These are phyloP conservation scores for Ennomos quercinarius DNA, from an alignment of 2,888 invertebrate genomes.

Conservation along the genomic window DNA sequence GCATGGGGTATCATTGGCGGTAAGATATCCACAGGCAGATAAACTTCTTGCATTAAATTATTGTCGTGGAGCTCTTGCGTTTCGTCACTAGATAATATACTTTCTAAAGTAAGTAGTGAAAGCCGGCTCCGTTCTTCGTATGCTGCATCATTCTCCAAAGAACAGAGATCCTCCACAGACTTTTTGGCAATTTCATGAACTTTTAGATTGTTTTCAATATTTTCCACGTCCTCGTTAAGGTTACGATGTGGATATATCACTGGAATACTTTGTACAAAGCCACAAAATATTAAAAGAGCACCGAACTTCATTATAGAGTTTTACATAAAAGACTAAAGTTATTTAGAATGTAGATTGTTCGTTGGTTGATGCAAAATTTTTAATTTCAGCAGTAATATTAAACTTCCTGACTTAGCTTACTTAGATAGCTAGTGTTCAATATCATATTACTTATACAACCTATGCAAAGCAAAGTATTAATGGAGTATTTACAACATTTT, in stretches of 20 bases:
- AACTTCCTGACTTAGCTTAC: background rate
- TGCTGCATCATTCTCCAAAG: slow-evolving; percentile 9
- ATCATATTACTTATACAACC: too few relatives aligned
- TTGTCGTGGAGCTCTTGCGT: slow-evolving; percentile 20
- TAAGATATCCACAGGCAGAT: slow-evolving; percentile 8
- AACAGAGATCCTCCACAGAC: slow-evolving; percentile 18
- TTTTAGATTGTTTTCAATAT: slow-evolving; percentile 6
- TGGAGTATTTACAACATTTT: too few relatives aligned
- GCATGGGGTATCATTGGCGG: slow-evolving; percentile 20
- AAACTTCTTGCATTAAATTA: slow-evolving; percentile 2
- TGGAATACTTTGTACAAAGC: slow-evolving; percentile 15
- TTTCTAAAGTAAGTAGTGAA: slow-evolving; percentile 28
- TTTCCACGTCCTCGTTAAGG: slow-evolving; percentile 1
- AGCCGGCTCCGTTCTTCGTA: slow-evolving; percentile 31
- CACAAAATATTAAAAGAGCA: slow-evolving; percentile 25
- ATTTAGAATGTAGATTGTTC: slow-evolving; percentile 32
- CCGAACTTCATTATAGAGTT: slow-evolving; percentile 34
- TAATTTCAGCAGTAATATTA: slow-evolving; percentile 35
- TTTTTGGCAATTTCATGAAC: slow-evolving; percentile 28
- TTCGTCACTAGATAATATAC: slow-evolving; percentile 8
- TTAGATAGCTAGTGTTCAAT: too few relatives aligned
- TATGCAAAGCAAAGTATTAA: too few relatives aligned
- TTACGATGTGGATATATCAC: slow-evolving; percentile 3
- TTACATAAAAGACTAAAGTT: slow-evolving; percentile 36
- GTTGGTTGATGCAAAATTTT: slow-evolving; percentile 9